Conservation (phyloP, 2,113 vertebrate species). For the Dascyllus trimaculatus region DNA sequence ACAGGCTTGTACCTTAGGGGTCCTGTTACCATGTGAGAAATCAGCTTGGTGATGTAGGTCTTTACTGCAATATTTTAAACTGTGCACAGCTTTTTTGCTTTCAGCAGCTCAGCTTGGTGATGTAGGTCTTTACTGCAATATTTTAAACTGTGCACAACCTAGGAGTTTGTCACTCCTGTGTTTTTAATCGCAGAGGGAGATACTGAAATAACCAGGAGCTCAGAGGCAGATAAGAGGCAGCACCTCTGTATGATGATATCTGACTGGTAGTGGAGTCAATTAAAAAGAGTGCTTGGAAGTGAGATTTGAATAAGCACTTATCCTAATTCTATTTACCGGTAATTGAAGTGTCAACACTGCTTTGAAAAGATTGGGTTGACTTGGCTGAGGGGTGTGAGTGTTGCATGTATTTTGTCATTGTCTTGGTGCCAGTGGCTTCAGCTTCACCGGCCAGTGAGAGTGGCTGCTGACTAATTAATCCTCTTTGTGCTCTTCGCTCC, state of each 20-base stretch:
- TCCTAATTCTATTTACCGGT: neutral
- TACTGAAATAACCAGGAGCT: slow-evolving; percentile 16
- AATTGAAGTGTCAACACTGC: neutral
- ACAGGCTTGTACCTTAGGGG: slow-evolving; percentile 5
- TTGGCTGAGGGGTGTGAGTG: neutral
- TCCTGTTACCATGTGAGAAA: slow-evolving; percentile 2
- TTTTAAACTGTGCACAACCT: slow-evolving; percentile 9
- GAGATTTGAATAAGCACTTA: neutral
- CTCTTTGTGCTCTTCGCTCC: slow-evolving; percentile 78
- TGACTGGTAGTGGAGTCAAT: neutral
- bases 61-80: slow-evolving; percentile 7
- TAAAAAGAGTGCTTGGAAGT: neutral
- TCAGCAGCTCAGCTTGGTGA: neutral
- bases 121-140: slow-evolving; percentile 1
- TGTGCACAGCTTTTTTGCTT: neutral
- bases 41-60: neutral
- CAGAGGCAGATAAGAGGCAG: neutral
- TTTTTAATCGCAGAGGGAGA: slow-evolving; percentile 3
- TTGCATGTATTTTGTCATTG: slow-evolving; percentile 5
- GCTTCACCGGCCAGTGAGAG: slow-evolving; percentile 54
- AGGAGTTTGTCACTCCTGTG: neutral
- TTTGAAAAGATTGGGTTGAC: slow-evolving; percentile 10
- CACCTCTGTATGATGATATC: neutral
- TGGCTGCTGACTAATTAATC: slow-evolving; percentile 83
- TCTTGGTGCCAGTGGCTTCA: slow-evolving; percentile 33